These are phyloP conservation scores for Halcyon leucocephala DNA, from an alignment of 2,797 vertebrate genomes.

Conservation along the genomic window DNA sequence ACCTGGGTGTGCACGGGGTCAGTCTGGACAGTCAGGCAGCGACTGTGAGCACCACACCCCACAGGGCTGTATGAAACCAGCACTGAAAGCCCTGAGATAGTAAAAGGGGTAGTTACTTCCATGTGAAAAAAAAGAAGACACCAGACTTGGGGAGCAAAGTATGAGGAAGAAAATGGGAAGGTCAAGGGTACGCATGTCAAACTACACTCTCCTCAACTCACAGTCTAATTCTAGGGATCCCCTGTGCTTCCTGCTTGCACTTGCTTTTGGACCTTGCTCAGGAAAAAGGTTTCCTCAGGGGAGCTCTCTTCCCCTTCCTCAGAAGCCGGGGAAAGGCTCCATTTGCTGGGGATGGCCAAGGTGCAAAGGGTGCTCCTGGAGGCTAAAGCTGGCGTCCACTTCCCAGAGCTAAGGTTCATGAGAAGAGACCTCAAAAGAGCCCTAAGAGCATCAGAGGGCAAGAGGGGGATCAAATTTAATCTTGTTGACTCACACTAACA, in stretches of 20 bases:
- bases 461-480: slow-evolving; percentile 17
- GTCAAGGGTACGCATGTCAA: neutral
- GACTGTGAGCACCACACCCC: neutral
- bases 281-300: neutral
- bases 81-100: fast-evolving
- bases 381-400: neutral
- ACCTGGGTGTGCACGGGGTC: neutral
- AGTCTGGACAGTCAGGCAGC: neutral
- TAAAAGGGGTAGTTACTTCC: neutral
- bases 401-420: neutral
- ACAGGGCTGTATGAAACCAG: neutral
- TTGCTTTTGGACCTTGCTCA: neutral
- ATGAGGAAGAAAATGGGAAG: neutral
- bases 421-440: neutral
- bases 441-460: neutral
- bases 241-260: neutral
- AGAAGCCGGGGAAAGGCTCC: neutral
- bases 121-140: neutral
- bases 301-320: neutral
- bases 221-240: neutral
- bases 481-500: neutral
- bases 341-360: neutral
- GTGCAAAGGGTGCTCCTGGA: neutral
- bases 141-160: neutral
- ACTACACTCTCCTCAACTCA: neutral